A percentile compares a stretch with the other conserved stretches of the same genome.
phyloP scores from a whole-genome alignment of 2,113 vertebrate genomes.

The Leiothrix lutea region DNA sequence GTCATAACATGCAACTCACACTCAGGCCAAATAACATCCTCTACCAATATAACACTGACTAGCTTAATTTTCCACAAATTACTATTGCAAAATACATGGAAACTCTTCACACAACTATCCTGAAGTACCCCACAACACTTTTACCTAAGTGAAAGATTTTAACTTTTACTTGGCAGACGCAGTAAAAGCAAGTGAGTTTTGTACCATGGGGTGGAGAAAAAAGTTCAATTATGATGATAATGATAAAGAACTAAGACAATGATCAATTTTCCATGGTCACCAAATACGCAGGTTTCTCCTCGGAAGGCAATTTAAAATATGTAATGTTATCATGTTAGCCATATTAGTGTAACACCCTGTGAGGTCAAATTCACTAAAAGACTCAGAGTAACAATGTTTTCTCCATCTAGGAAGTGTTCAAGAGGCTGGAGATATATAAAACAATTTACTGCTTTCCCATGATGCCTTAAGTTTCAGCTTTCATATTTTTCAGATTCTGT shows the following conservation, averaged over 20 bases:
- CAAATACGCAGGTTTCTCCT: not conserved
- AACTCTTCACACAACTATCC: not conserved
- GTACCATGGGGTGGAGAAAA: not conserved
- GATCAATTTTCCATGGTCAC: not conserved
- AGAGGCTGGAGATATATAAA: not conserved
- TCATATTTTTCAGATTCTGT: not conserved
- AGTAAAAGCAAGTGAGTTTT: not conserved
- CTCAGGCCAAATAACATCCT: not conserved
- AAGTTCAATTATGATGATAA: not conserved
- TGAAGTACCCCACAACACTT: not conserved
- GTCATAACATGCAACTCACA: not conserved
- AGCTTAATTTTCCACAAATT: not conserved
- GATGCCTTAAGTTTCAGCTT: not conserved
- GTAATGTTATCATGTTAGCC: not conserved
- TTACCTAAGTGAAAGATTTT: not conserved
- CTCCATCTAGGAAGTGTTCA: not conserved
- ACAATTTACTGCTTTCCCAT: not conserved
- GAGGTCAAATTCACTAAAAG: not conserved
- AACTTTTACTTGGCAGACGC: not conserved
- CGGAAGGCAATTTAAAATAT: not conserved
- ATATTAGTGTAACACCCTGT: not conserved
- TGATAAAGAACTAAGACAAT: not conserved
- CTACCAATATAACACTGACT: not conserved
- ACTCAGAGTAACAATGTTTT: not conserved
- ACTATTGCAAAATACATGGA: not conserved